Evolutionary conservation across 2,113 vertebrate species (phyloP).

Genomic region (Amphiprion percula): DNA sequence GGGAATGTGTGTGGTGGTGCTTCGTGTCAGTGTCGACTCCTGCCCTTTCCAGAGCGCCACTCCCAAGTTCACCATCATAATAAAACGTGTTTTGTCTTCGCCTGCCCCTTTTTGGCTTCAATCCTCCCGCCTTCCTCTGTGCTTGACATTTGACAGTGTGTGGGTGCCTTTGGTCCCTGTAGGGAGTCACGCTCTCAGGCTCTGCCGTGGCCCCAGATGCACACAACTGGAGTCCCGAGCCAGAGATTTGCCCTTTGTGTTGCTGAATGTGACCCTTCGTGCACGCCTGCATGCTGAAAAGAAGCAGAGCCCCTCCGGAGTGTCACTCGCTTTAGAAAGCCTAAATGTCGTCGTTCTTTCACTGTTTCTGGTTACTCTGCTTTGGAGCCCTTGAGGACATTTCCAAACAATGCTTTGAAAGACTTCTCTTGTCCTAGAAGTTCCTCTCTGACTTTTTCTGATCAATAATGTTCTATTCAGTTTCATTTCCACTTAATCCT

Average conservation of each 20-base stretch:
- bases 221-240: slow-evolving; percentile 64
- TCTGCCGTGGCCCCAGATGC: slow-evolving; percentile 58
- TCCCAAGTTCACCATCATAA: slow-evolving; percentile 39
- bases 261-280: slow-evolving; percentile 12
- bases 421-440: neutral
- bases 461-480: neutral
- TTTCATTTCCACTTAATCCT: too few relatives aligned
- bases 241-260: slow-evolving; percentile 64
- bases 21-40: slow-evolving; percentile 24
- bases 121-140: slow-evolving; percentile 42
- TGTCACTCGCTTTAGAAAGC: slow-evolving; percentile 20
- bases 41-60: slow-evolving; percentile 53
- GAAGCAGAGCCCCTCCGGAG: slow-evolving; percentile 40
- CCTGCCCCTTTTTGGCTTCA: slow-evolving; percentile 19
- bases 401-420: slow-evolving; percentile 23
- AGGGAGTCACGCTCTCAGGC: slow-evolving; percentile 42
- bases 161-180: slow-evolving; percentile 62
- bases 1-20: slow-evolving; percentile 70
- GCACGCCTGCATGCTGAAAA: slow-evolving; percentile 24
- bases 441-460: neutral
- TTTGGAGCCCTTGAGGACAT: slow-evolving; percentile 3
- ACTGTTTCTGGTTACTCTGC: slow-evolving; percentile 10
- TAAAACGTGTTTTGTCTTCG: slow-evolving; percentile 67
- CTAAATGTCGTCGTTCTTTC: slow-evolving; percentile 39
- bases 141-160: slow-evolving; percentile 72